phyloP scores from a whole-genome alignment of 2,888 invertebrate species.

The Orgyia antiqua region DNA sequence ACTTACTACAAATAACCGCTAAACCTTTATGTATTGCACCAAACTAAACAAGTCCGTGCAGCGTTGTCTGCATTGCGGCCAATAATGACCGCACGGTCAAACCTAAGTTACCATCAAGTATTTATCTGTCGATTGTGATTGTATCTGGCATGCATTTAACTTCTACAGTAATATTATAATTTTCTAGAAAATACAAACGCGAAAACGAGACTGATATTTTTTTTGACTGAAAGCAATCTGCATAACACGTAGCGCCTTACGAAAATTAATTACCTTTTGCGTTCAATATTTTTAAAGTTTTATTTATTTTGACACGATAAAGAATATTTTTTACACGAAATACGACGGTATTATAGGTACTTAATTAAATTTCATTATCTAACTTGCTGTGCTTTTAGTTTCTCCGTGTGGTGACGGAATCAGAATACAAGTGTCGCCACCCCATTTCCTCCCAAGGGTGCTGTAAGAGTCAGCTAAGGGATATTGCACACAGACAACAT shows the following conservation, averaged over 20 bases:
- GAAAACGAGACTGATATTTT: not conserved
- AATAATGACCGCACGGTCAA: constrained; percentile 49
- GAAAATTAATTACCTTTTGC: not conserved
- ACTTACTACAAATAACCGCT: not conserved
- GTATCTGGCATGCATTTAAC: constrained; percentile 25
- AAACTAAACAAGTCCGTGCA: constrained; percentile 36
- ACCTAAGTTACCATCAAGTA: constrained; percentile 18
- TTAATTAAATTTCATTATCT: too few species aligned
- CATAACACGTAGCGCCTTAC: not conserved
- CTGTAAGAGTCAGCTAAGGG: too few species aligned
- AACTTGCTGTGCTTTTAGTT: too few species aligned
- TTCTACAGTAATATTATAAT: not conserved
- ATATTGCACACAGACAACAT: too few species aligned
- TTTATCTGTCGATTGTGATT: constrained; percentile 34
- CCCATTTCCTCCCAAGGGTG: too few species aligned
- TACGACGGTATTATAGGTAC: too few species aligned
- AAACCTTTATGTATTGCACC: constrained; percentile 21
- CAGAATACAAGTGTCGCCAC: too few species aligned
- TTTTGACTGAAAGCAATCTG: not conserved
- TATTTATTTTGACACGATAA: not conserved
- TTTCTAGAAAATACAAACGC: not conserved
- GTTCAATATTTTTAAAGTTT: not conserved
- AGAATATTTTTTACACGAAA: too few species aligned
- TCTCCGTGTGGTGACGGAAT: too few species aligned
- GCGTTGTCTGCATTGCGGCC: constrained; percentile 58